Evolutionary conservation across 1,140 invertebrate species (phyloP).

Genomic region (Drosophila punjabiensis): DNA sequence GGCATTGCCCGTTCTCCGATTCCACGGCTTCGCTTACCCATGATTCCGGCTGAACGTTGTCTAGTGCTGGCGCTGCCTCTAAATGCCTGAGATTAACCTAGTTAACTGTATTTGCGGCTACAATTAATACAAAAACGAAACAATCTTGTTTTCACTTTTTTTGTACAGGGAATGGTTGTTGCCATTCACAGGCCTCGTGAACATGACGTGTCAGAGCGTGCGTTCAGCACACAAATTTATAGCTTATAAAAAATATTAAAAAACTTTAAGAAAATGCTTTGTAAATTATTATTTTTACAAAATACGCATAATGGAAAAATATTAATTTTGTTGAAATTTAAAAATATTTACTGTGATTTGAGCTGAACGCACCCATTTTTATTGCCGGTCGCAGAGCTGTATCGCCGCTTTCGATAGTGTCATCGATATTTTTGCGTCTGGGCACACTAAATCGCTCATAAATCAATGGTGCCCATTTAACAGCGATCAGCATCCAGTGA

Average conservation of each 20-base stretch:
- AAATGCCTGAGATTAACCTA: slow-evolving; percentile 74
- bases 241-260: background rate
- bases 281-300: too few relatives aligned
- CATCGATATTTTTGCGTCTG: too few relatives aligned
- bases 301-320: too few relatives aligned
- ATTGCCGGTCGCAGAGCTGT: slow-evolving; percentile 63
- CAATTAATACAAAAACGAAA: slow-evolving; percentile 57
- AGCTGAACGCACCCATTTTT: slow-evolving; percentile 51
- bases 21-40: slow-evolving; percentile 55
- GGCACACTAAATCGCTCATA: too few relatives aligned
- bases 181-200: slow-evolving; percentile 61
- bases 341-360: slow-evolving; percentile 1
- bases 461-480: too few relatives aligned
- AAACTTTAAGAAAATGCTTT: background rate
- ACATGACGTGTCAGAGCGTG: slow-evolving; percentile 75
- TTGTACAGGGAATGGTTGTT: slow-evolving; percentile 61
- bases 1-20: background rate
- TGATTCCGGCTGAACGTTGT: slow-evolving; percentile 59
- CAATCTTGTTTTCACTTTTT: slow-evolving; percentile 77
- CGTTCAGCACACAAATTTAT: slow-evolving; percentile 49
- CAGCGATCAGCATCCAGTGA: too few relatives aligned
- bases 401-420: background rate
- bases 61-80: slow-evolving; percentile 65
- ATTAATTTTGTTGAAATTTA: background rate
- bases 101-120: slow-evolving; percentile 61